Evolutionary conservation across 2,888 invertebrate genomes (phyloP).

Genomic region (Volucella inanis): DNA sequence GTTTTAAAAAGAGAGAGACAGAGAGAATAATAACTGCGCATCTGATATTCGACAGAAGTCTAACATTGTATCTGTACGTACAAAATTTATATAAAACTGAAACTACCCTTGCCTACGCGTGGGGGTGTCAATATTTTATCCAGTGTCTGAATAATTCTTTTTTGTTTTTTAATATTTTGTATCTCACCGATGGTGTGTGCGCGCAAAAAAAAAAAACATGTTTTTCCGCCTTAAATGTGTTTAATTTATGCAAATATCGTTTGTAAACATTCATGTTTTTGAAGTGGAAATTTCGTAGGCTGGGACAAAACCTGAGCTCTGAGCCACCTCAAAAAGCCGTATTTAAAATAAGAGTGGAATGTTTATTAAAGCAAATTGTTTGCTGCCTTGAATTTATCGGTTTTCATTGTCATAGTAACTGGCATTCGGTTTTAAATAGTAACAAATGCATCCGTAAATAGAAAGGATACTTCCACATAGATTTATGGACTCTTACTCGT

Average conservation of each 20-base stretch:
- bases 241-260: constrained; percentile 26
- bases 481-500: no score
- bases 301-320: not conserved
- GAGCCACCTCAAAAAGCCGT: no score
- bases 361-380: no score
- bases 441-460: no score
- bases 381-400: no score
- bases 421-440: no score
- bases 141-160: not conserved
- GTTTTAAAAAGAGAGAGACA: not conserved
- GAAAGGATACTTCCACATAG: no score
- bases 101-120: not conserved
- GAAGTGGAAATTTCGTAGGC: not conserved
- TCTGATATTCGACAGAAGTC: constrained; percentile 22
- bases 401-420: no score
- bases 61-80: not conserved
- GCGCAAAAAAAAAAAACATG: not conserved
- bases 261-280: not conserved
- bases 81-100: no score
- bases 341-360: no score
- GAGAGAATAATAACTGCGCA: constrained; percentile 46
- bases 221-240: not conserved
- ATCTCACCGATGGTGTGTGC: not conserved
- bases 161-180: constrained; percentile 6
- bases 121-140: constrained; percentile 21